A percentile compares a stretch with the other conserved stretches of the same genome.
Evolutionary conservation across 2,888 invertebrate species (phyloP).

Genomic region (Tuberolachnus salignus): DNA sequence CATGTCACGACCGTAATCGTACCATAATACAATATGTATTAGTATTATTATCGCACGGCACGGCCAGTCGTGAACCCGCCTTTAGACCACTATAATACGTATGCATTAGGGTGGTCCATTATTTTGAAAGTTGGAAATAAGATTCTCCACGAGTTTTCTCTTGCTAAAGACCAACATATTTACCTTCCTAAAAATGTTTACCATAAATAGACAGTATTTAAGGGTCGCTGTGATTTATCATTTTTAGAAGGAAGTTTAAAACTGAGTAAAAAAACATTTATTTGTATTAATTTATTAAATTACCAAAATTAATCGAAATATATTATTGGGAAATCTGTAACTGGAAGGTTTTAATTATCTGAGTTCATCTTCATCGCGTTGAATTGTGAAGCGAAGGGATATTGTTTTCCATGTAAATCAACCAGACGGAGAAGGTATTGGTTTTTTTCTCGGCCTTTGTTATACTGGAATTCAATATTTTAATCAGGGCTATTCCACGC

Average conservation of each 20-base stretch:
- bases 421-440: not conserved
- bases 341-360: not conserved
- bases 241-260: not conserved
- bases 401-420: not conserved
- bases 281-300: conserved; percentile 4
- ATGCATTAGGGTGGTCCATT: too few relatives aligned
- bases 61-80: too few relatives aligned
- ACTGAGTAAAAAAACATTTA: not conserved
- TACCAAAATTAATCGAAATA: not conserved
- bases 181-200: not conserved
- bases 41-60: too few relatives aligned
- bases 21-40: too few relatives aligned
- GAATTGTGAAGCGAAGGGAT: not conserved
- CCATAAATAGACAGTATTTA: not conserved
- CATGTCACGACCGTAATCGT: too few relatives aligned
- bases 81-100: too few relatives aligned
- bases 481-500: conserved; percentile 7
- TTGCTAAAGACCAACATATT: not conserved
- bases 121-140: too few relatives aligned
- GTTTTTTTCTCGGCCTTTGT: not conserved
- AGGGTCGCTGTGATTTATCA: not conserved
- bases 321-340: not conserved
- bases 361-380: not conserved
- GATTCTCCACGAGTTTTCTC: not conserved
- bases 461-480: not conserved